Base-by-base conservation (phyloP, 2,888 invertebrate genomes). In the Autographa pulchrina region DNA sequence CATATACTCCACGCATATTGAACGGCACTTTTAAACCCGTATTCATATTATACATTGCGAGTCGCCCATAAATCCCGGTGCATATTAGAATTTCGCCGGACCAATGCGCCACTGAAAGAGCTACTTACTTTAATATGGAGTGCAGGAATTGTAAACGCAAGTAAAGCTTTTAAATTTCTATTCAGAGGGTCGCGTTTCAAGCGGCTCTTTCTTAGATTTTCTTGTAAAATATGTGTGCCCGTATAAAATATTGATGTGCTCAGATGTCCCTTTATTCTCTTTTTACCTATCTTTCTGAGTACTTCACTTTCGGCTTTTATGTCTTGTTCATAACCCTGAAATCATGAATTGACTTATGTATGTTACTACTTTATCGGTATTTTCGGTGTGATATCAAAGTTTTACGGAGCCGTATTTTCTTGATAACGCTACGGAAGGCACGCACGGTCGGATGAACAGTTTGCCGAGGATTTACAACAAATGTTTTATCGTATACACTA, bases 1-100 rank as follows among this genome's bases (percentile, higher is more conserved):
- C 76, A 70, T 77, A 72, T 82, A 81, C 77, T 74, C 74, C 68
- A 84, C 79, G 80, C 84, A 80, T 81, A 81, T 84, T 78, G 79
- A 78, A 80, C 68, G 77, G 70, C 77, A 79, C 84, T 86, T 81
- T 86, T 85, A 85, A 86, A 79, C 82, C 80, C 80, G 84, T 78
- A 84, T 88, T 85, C 84, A 85, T 85, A 87, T 86, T 86, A 85
- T 85, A 79, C 82, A 82, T 83, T 80, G 81, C 77, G 84, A 85
- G 82, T 81, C 78, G 74, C 72, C 85, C 84, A 88, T 90, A 90
- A 89, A 91, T 88, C 87, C 84, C 80, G 70, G 85, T 82, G 82
- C 88, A 87, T 86, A 88, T 88, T 90, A 88, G 85, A 86, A 88
- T 89, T 88, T 85, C 78, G 74, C 85, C 78, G 85, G 86, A 86